Evolutionary conservation across 2,888 invertebrate genomes (phyloP).

Genomic region (Copidosoma aretas): DNA sequence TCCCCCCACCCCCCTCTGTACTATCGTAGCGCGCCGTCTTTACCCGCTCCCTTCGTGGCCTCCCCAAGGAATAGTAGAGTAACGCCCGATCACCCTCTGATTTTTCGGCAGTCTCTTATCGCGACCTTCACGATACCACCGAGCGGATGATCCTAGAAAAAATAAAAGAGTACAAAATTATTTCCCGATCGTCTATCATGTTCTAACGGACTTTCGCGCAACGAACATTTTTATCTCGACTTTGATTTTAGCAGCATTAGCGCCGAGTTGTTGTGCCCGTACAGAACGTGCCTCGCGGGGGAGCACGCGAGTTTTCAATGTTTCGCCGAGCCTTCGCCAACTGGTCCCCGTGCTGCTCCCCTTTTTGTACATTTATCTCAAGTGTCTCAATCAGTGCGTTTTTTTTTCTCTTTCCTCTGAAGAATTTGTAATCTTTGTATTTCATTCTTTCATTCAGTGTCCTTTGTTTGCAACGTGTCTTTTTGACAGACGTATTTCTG

Average conservation of each 20-base stretch:
- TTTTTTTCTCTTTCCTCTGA: no score
- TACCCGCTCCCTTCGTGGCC: slow-evolving; percentile 21
- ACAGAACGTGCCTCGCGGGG: slow-evolving; percentile 27
- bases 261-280: slow-evolving; percentile 14
- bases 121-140: slow-evolving; percentile 28
- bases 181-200: slow-evolving; percentile 27
- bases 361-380: no score
- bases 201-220: slow-evolving; percentile 13
- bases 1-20: not conserved
- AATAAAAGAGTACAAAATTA: slow-evolving; percentile 36
- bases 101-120: slow-evolving; percentile 24
- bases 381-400: no score
- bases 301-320: no score
- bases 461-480: no score
- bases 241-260: slow-evolving; percentile 23
- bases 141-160: slow-evolving; percentile 33
- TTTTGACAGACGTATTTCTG: slow-evolving; percentile 13
- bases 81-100: slow-evolving; percentile 6
- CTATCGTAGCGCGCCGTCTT: slow-evolving; percentile 17
- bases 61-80: slow-evolving; percentile 15
- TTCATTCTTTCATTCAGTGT: no score
- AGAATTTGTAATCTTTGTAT: no score
- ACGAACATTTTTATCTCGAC: slow-evolving; percentile 26
- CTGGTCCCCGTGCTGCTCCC: no score
- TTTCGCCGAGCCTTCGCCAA: no score